phyloP scores from a whole-genome alignment of 2,113 vertebrate genomes.

The Galbula dea region DNA sequence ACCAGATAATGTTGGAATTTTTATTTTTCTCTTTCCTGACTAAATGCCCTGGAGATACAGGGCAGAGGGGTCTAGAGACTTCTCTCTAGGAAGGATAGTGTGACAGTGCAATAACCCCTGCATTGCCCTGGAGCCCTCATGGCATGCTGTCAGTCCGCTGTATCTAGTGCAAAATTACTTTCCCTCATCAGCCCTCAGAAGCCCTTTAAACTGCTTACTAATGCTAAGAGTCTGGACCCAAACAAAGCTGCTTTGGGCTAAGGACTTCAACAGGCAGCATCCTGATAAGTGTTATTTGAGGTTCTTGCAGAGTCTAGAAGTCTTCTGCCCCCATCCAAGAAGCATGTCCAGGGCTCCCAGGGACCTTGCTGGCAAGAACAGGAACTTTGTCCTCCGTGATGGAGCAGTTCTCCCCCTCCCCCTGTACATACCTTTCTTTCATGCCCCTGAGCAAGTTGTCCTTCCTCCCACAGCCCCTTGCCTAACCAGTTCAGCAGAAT shows the following conservation, averaged over 20 bases:
- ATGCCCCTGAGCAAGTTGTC: conserved; percentile 60
- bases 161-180: not conserved
- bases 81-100: not conserved
- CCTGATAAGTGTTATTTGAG: not conserved
- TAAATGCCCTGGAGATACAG: not conserved
- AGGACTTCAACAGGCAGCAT: not conserved
- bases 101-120: not conserved
- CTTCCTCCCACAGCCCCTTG: conserved; percentile 64
- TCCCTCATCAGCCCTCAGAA: not conserved
- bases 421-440: conserved; percentile 58
- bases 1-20: not conserved
- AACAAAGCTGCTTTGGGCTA: not conserved
- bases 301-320: not conserved
- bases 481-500: conserved; percentile 81
- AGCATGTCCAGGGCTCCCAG: fast-evolving
- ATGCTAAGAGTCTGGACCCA: not conserved
- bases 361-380: not conserved
- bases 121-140: not conserved
- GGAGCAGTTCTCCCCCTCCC: conserved; percentile 35
- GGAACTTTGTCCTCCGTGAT: not conserved
- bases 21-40: not conserved
- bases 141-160: not conserved
- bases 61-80: not conserved
- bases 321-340: not conserved
- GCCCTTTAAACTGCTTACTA: not conserved